phyloP scores from a whole-genome alignment of 2,113 vertebrate genomes.

The Ceratotherium simum region DNA sequence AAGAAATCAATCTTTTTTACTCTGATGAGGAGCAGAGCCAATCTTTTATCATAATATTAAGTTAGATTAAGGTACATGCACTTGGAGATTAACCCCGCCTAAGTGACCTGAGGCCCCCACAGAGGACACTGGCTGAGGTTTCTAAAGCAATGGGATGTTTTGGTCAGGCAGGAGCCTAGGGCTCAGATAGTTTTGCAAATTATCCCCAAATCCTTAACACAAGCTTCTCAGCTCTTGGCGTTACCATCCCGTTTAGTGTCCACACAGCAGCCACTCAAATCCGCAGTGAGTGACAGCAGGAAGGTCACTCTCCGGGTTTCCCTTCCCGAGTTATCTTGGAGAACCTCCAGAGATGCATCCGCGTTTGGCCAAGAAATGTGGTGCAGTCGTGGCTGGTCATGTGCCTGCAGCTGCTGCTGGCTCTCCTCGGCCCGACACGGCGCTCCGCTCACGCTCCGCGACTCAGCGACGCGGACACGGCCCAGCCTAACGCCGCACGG shows the following conservation, averaged over 20 bases:
- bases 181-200: background rate
- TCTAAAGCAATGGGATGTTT: background rate
- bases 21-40: background rate
- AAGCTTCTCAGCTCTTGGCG: background rate
- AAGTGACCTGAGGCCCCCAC: background rate
- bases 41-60: background rate
- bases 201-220: background rate
- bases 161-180: background rate
- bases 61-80: background rate
- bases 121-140: background rate
- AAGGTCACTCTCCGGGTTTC: background rate
- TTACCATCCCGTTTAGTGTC: background rate
- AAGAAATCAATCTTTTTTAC: background rate
- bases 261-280: background rate
- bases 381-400: background rate
- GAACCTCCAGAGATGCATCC: background rate
- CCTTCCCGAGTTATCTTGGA: background rate
- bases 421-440: background rate
- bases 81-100: background rate
- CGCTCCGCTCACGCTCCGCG: background rate
- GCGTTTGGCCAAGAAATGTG: background rate
- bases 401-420: fast-evolving
- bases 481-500: background rate
- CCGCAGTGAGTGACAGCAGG: background rate
- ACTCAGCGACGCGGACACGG: background rate